Conservation (phyloP, 2,797 vertebrate genomes). For the Poeciliopsis gracilis region DNA sequence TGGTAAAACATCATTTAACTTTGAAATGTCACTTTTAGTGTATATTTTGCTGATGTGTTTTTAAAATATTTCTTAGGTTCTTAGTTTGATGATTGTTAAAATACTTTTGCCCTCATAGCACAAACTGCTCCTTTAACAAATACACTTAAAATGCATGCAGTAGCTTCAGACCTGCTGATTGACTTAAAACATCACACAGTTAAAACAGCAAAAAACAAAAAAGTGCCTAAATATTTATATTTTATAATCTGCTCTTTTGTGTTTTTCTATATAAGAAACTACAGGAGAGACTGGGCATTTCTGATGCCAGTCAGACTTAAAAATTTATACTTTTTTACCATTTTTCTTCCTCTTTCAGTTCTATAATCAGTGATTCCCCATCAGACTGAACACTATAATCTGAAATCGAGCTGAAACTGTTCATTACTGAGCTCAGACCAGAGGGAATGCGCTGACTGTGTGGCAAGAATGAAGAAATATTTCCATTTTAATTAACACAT, state of each 20-base stretch:
- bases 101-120: not conserved
- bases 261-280: not conserved
- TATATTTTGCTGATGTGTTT: not conserved
- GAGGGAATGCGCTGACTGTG: constrained; percentile 20
- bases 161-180: not conserved
- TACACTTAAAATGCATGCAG: not conserved
- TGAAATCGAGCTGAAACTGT: constrained; percentile 43
- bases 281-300: constrained; percentile 4
- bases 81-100: not conserved
- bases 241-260: not conserved
- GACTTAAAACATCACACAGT: not conserved
- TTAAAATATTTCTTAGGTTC: not conserved
- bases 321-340: constrained; percentile 36
- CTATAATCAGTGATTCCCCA: constrained; percentile 35
- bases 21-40: not conserved
- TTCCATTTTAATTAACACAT: constrained; percentile 25
- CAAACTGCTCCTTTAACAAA: not conserved
- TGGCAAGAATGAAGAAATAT: constrained; percentile 25
- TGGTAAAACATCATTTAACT: not conserved
- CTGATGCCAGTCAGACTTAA: constrained; percentile 51
- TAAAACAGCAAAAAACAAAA: not conserved
- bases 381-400: constrained; percentile 31
- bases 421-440: constrained; percentile 42
- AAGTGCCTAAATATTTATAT: not conserved
- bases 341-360: constrained; percentile 20